Percentiles rank a stretch among this genome's conserved stretches.
phyloP scores from a whole-genome alignment of 2,888 invertebrate genomes.

The Aproaerema taeniolella region DNA sequence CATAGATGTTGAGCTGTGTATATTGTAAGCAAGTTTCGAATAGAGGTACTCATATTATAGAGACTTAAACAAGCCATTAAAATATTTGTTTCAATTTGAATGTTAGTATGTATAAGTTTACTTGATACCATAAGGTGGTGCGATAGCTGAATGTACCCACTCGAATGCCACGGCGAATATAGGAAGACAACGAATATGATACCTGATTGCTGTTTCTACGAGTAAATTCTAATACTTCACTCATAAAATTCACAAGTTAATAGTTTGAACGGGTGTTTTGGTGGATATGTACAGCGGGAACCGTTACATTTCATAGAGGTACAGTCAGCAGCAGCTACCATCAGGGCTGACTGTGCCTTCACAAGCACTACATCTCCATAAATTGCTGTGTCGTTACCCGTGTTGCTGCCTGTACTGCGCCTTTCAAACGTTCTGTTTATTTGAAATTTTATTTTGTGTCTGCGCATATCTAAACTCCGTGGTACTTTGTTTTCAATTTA shows the following conservation, averaged over 20 bases:
- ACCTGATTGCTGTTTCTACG: conserved; percentile 23
- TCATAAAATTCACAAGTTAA: neutral
- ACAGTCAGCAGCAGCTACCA: conserved; percentile 2
- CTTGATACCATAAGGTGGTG: no score
- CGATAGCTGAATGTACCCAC: no score
- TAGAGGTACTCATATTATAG: conserved; percentile 27
- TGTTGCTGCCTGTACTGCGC: conserved; percentile 12
- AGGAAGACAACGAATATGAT: conserved; percentile 38
- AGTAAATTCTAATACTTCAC: conserved; percentile 19
- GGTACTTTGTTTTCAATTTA: neutral
- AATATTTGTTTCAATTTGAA: no score
- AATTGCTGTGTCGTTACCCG: conserved; percentile 4
- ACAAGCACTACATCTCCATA: no score
- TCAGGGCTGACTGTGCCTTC: no score
- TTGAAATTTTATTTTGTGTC: conserved; percentile 9
- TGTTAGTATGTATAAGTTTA: no score
- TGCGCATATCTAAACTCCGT: neutral
- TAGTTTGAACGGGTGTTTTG: neutral
- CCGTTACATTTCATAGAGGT: neutral
- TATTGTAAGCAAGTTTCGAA: conserved; percentile 27
- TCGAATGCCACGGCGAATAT: conserved; percentile 30
- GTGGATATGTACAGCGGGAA: neutral
- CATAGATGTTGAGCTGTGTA: conserved; percentile 16
- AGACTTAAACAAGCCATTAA: neutral
- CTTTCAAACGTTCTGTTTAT: conserved; percentile 14